phyloP scores from a whole-genome alignment of 2,113 vertebrate genomes.

The Pachyramphus minor region DNA sequence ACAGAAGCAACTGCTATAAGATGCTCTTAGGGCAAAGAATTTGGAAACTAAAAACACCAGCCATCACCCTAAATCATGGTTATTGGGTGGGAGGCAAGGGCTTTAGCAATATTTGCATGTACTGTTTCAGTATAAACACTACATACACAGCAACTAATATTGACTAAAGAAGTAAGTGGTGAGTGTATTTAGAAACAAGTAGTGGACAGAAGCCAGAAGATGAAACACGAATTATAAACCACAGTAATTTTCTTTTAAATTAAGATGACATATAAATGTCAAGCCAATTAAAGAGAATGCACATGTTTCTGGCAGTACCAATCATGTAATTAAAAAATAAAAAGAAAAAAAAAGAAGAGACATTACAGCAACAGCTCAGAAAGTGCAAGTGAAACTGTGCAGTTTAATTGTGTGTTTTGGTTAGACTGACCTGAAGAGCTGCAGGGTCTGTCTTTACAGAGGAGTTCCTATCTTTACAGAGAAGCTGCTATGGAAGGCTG shows the following conservation, averaged over 20 bases:
- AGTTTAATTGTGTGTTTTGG: neutral
- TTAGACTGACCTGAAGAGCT: neutral
- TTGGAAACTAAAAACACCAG: neutral
- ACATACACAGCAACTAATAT: accelerated
- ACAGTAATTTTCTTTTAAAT: neutral
- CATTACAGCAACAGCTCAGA: neutral
- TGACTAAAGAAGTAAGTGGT: neutral
- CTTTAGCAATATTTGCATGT: neutral
- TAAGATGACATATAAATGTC: neutral
- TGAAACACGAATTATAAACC: neutral
- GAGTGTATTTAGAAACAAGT: neutral
- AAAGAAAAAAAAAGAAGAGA: too few relatives aligned
- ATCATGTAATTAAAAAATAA: too few relatives aligned
- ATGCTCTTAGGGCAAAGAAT: accelerated
- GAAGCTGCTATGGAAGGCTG: neutral
- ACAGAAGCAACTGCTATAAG: neutral
- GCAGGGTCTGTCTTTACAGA: neutral
- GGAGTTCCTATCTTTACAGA: neutral
- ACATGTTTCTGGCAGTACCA: neutral
- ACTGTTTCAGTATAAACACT: neutral
- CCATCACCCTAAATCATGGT: neutral
- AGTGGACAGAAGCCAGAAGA: neutral
- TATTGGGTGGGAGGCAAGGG: neutral
- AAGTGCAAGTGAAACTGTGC: neutral
- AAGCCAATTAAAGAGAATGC: neutral